Evolutionary conservation across 2,113 vertebrate genomes (phyloP).

Genomic region (Pungitius pungitius): DNA sequence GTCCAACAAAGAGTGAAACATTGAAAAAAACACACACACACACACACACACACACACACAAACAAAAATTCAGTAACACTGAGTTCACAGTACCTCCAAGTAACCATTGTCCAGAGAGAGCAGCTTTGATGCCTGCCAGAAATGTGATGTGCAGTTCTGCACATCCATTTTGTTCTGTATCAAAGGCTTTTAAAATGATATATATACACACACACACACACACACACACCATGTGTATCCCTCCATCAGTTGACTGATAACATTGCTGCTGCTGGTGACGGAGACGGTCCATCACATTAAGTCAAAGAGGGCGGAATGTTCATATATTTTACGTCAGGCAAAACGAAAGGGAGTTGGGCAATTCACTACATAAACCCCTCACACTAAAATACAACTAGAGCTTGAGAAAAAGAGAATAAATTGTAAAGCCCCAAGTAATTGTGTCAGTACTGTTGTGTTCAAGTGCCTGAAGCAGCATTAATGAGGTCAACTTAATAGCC

Average conservation of each 20-base stretch:
- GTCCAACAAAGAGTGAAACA: slow-evolving; percentile 20
- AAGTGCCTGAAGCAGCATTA: slow-evolving; percentile 20
- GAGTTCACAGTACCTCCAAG: slow-evolving; percentile 66
- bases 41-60: not conserved
- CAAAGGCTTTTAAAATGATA: slow-evolving; percentile 13
- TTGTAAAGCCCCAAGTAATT: slow-evolving; percentile 2
- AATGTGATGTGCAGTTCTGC: slow-evolving; percentile 11
- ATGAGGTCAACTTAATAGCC: slow-evolving; percentile 9
- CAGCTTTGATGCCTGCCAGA: not conserved
- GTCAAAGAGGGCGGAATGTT: slow-evolving; percentile 23
- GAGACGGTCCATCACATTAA: not conserved
- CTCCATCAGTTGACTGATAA: slow-evolving; percentile 3
- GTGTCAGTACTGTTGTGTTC: slow-evolving; percentile 10
- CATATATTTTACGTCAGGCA: not conserved
- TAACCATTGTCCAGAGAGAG: slow-evolving; percentile 22
- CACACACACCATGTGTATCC: not conserved
- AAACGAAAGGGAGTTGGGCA: slow-evolving; percentile 1
- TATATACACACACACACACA: not conserved
- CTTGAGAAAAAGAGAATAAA: slow-evolving; percentile 18
- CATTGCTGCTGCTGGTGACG: slow-evolving; percentile 6
- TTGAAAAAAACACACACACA: slow-evolving; percentile 25
- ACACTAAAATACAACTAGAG: slow-evolving; percentile 26
- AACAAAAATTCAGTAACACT: slow-evolving; percentile 54
- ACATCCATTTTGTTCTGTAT: slow-evolving; percentile 28
- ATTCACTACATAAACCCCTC: slow-evolving; percentile 35